Evolutionary conservation across 2,797 vertebrate genomes (phyloP), one percentile per base, ranked within the genome.

Genomic region (Cottoperca gobio): DNA sequence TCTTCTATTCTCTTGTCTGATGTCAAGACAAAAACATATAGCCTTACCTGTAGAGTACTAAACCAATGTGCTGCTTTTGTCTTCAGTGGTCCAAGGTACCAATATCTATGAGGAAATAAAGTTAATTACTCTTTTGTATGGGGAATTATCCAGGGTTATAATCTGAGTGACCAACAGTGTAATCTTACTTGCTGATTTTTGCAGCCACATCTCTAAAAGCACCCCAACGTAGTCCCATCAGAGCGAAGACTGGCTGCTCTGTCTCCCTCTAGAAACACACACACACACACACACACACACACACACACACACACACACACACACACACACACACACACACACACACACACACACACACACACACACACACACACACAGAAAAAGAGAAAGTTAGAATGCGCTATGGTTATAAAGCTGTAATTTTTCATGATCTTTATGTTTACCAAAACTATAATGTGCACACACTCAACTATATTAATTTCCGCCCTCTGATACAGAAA

Each of bases 21-120:
- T n/a, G n/a, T n/a, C n/a, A n/a, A 55, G 12, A 21, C 4, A 39
- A 63, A 50, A 31, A 65, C 3, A 54, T 4, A 0, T 4, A 48
- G 16, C 1, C 70, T 89, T 92, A 99, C 98, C 96, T 91, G 95
- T 45, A 99, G 77, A 10, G 96, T 95, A 63, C 94, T 96, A 77
- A 99, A 97, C 92, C 97, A 96, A 82, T 99, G 96, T 68, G 97
- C 97, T 78, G 97, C 97, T 88, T 94, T 97, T 40, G 94, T 95
- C 94, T 99, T 99, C 78, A 99, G 91, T 72, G 97, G 98, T 43
- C 98, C 98, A 31, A 99, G 95, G 83, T 98, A 99, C 98, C 98
- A 99, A 80, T 97, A 99, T 85, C 98, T 99, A 57, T 8, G 0
- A 9, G 40, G 37, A 84, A 67, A 77, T 4, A 26, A 0, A 9